Conservation (phyloP, 2,888 invertebrate species). For the Hydrotaea diabolus region DNA sequence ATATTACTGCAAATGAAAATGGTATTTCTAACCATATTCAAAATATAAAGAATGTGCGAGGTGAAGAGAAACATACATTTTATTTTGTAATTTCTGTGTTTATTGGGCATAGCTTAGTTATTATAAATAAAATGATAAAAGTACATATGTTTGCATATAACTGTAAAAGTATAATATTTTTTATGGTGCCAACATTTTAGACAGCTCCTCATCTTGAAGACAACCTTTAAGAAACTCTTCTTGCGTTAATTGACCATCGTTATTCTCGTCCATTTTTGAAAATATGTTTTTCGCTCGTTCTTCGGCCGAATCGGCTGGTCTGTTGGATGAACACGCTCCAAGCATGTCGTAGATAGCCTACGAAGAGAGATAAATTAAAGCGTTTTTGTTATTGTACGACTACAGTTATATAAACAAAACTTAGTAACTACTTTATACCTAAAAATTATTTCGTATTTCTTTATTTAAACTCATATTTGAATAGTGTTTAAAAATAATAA, state of each 20-base stretch:
- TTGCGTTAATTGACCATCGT: constrained; percentile 98
- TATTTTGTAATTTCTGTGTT: constrained; percentile 8
- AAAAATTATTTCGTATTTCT: no score
- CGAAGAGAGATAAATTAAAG: constrained; percentile 23
- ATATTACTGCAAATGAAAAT: no score
- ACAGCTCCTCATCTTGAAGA: constrained; percentile 96
- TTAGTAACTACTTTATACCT: no score
- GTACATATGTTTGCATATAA: constrained; percentile 34
- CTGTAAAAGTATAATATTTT: constrained; percentile 29
- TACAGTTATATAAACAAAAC: no score
- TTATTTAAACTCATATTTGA: no score
- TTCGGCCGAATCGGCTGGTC: constrained; percentile 97
- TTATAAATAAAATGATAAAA: constrained; percentile 51
- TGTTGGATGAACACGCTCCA: constrained; percentile 96
- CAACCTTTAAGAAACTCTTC: constrained; percentile 99
- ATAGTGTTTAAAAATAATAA: no score
- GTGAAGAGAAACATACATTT: no score
- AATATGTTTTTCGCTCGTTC: constrained; percentile 99
- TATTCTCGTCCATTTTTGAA: constrained; percentile 99
- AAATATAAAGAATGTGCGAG: no score
- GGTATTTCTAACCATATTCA: no score
- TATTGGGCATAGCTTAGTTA: constrained; percentile 62
- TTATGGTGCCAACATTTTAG: constrained; percentile 97
- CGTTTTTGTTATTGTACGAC: no score
- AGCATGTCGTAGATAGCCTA: constrained; percentile 99